A percentile compares a stretch with the other conserved stretches of the same genome.
These are phyloP conservation scores for Philopotamus ludificatus DNA, from an alignment of 1,140 invertebrate genomes.

Conservation along the genomic window DNA sequence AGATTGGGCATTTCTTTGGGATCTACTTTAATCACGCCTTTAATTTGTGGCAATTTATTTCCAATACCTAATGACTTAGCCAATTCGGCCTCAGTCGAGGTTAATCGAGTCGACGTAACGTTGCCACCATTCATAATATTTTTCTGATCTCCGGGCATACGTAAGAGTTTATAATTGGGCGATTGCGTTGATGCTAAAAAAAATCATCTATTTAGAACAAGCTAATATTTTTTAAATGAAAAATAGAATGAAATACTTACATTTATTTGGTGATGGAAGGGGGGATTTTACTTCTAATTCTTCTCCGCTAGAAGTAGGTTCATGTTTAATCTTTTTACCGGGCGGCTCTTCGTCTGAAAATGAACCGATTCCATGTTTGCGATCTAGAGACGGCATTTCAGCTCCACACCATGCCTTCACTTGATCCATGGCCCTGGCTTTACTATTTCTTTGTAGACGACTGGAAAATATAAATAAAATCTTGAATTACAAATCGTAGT, in stretches of 20 bases:
- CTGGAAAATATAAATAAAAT: constrained; percentile 45
- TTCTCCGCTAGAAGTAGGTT: constrained; percentile 30
- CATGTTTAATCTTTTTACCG: constrained; percentile 33
- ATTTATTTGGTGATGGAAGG: background rate
- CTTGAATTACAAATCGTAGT: background rate
- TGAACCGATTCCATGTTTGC: constrained; percentile 6
- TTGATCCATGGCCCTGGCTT: constrained; percentile 77
- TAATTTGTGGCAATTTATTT: constrained; percentile 63
- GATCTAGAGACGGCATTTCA: constrained; percentile 45
- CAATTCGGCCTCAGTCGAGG: constrained; percentile 49
- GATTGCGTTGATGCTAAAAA: background rate
- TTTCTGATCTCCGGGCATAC: constrained; percentile 30
- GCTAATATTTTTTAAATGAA: background rate
- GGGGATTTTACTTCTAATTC: constrained; percentile 21
- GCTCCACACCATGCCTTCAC: constrained; percentile 81
- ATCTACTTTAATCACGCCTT: constrained; percentile 72
- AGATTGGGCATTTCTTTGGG: constrained; percentile 71
- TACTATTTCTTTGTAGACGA: constrained; percentile 72
- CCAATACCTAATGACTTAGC: constrained; percentile 53
- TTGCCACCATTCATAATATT: constrained; percentile 27
- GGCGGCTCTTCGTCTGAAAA: constrained; percentile 19
- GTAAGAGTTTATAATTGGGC: constrained; percentile 35
- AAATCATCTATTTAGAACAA: background rate
- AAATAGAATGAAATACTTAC: background rate
- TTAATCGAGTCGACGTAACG: background rate